These are phyloP conservation scores for Odontocolon sp. DNA, from an alignment of 2,888 invertebrate genomes.

Conservation along the genomic window DNA sequence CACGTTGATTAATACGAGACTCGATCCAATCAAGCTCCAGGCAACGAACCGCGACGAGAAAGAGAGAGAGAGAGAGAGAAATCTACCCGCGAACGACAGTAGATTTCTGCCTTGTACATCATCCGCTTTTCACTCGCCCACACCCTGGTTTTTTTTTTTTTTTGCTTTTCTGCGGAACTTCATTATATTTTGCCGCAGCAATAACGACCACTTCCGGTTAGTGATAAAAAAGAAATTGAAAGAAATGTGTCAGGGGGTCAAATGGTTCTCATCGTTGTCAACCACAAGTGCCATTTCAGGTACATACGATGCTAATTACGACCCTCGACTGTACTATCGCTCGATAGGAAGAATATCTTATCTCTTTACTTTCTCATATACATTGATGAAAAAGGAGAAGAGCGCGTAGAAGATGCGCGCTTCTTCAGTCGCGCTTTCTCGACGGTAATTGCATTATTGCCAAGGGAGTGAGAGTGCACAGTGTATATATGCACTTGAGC, in stretches of 20 bases:
- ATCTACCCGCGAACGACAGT: background rate
- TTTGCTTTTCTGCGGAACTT: background rate
- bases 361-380: conserved; percentile 20
- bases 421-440: conserved; percentile 55
- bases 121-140: conserved; percentile 4
- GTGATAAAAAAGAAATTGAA: conserved; percentile 10
- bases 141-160: background rate
- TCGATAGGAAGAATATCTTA: conserved; percentile 43
- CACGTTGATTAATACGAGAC: conserved; percentile 54
- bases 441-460: conserved; percentile 67
- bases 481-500: conserved; percentile 59
- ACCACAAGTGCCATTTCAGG: background rate
- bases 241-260: conserved; percentile 64
- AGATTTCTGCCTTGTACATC: conserved; percentile 19
- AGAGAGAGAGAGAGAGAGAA: conserved; percentile 18
- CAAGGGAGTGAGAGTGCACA: conserved; percentile 34
- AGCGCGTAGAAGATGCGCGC: conserved; percentile 31
- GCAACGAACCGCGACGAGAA: conserved; percentile 27
- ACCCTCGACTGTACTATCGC: conserved; percentile 19
- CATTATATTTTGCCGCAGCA: conserved; percentile 59
- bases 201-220: conserved; percentile 49
- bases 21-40: conserved; percentile 52
- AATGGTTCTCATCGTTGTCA: conserved; percentile 56
- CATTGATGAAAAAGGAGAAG: conserved; percentile 12
- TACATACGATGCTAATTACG: conserved; percentile 43